These are phyloP conservation scores for Nebria brevicollis DNA, from an alignment of 2,888 invertebrate genomes.

Conservation along the genomic window DNA sequence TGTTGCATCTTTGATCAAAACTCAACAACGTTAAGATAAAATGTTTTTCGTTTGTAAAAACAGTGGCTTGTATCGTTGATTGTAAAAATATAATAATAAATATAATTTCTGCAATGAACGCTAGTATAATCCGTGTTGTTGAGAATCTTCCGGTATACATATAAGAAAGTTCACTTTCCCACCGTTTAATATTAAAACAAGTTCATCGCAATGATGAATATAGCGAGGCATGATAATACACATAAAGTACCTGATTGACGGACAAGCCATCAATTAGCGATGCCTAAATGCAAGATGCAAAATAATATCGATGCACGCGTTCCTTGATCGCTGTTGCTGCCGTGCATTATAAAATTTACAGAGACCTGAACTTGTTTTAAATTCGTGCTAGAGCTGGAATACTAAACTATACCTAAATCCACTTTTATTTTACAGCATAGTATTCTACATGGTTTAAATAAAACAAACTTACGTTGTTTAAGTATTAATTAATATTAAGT, in stretches of 20 bases:
- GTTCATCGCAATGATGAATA: neutral
- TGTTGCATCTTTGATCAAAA: neutral
- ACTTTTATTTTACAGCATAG: neutral
- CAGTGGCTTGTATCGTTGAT: too few relatives aligned
- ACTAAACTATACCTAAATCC: neutral
- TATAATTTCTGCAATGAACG: too few relatives aligned
- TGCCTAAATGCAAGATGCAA: constrained; percentile 31
- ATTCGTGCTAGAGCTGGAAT: neutral
- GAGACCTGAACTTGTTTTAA: neutral
- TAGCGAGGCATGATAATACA: neutral
- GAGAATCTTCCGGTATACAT: neutral
- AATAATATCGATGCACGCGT: constrained; percentile 26
- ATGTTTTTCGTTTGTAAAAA: too few relatives aligned
- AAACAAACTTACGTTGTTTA: too few relatives aligned
- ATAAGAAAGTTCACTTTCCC: neutral
- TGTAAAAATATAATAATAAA: too few relatives aligned
- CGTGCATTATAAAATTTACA: constrained; percentile 12
- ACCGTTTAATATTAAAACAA: constrained; percentile 1
- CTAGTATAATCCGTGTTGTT: too few relatives aligned
- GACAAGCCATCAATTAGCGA: constrained; percentile 40
- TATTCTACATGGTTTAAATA: too few relatives aligned
- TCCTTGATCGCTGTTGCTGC: constrained; percentile 9
- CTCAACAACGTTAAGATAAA: too few relatives aligned
- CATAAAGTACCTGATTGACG: constrained; percentile 29
- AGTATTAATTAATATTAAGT: too few relatives aligned